These are phyloP conservation scores for Tapirus indicus DNA, from an alignment of 2,797 vertebrate genomes.

Conservation along the genomic window DNA sequence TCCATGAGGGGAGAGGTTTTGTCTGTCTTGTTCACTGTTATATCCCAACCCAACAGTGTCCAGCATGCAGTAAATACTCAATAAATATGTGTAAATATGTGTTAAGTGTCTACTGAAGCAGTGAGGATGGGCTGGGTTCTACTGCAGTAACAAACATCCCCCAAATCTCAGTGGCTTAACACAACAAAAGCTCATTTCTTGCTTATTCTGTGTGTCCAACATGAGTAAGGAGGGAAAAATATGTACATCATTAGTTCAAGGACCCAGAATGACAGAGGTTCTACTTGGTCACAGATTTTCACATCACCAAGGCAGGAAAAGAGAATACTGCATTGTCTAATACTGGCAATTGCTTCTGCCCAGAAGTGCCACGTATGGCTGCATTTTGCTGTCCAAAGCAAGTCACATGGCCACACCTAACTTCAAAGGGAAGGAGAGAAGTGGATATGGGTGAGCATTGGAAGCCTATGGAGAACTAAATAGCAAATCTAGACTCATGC, in stretches of 20 bases:
- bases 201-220: neutral
- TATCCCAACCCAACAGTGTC: neutral
- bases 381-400: neutral
- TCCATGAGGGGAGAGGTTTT: neutral
- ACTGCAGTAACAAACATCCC: slow-evolving; percentile 3
- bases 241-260: neutral
- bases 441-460: neutral
- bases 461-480: slow-evolving; percentile 23
- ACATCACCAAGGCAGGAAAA: neutral
- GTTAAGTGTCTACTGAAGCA: neutral
- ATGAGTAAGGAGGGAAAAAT: neutral
- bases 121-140: neutral
- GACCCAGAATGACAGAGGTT: neutral
- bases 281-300: slow-evolving; percentile 46
- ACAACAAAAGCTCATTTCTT: slow-evolving; percentile 39
- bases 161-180: slow-evolving; percentile 40
- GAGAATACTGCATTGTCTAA: neutral
- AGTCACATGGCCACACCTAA: neutral
- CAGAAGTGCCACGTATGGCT: neutral
- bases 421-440: neutral
- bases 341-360: neutral
- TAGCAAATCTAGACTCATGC: neutral
- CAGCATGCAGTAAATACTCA: neutral
- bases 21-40: slow-evolving; percentile 11
- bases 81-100: neutral